A percentile compares a stretch with the other conserved stretches of the same genome.
Conservation (phyloP, 2,797 vertebrate species). For the Brachymystax lenok region DNA sequence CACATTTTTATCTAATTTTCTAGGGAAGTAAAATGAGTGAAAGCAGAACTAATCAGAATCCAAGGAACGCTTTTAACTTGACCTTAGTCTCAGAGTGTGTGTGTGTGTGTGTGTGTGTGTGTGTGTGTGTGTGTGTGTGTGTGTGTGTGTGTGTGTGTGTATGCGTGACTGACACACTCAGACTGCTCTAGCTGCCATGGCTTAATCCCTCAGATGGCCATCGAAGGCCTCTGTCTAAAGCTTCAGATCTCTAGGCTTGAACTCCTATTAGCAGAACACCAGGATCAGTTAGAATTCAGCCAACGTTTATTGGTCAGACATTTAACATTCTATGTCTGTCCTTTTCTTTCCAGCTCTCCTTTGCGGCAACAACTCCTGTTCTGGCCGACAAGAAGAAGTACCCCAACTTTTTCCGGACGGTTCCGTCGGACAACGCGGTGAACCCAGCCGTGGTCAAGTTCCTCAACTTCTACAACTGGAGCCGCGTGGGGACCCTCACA, state of each 20-base stretch:
- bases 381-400: conserved; percentile 99
- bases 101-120: too few species aligned
- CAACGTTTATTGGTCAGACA: background rate
- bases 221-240: background rate
- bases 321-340: background rate
- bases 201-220: too few species aligned
- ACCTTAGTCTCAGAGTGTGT: background rate
- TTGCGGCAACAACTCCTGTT: conserved; percentile 96
- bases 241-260: background rate
- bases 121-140: background rate
- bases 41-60: conserved; percentile 9
- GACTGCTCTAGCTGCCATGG: background rate
- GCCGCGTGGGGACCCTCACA: conserved; percentile 94
- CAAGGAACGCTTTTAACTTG: conserved; percentile 37
- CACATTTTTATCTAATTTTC: conserved; percentile 24
- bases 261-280: conserved; percentile 11
- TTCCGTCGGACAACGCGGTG: conserved; percentile 97
- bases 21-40: background rate
- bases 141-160: conserved; percentile 6
- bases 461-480: conserved; percentile 93
- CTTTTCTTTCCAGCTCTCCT: conserved; percentile 84
- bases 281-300: background rate
- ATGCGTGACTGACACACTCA: conserved; percentile 17
- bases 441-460: conserved; percentile 97
- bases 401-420: conserved; percentile 98